Percentiles rank a stretch among this genome's conserved stretches.
These are phyloP conservation scores for Orchesellides sinensis DNA, from an alignment of 2,888 invertebrate genomes.

Conservation along the genomic window DNA sequence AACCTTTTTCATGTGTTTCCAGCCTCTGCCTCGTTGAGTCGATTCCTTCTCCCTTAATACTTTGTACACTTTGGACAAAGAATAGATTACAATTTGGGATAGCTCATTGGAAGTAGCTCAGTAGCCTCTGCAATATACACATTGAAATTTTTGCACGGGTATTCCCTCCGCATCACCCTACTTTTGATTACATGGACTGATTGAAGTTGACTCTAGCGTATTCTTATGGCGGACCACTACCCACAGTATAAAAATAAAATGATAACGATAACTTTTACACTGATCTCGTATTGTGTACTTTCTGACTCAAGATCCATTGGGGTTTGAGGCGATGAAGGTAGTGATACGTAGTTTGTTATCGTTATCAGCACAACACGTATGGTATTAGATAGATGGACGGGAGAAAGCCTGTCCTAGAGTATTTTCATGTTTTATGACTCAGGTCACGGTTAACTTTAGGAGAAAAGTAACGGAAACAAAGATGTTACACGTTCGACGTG, in stretches of 20 bases:
- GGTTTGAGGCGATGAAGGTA: neutral
- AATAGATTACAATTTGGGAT: neutral
- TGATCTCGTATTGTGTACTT: neutral
- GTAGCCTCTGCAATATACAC: neutral
- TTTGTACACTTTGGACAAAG: neutral
- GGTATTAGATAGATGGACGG: too few species aligned
- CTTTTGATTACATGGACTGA: neutral
- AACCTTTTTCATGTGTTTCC: too few species aligned
- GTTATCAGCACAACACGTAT: neutral
- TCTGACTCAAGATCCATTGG: neutral
- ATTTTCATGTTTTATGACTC: neutral
- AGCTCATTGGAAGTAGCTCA: too few species aligned
- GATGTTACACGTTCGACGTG: too few species aligned
- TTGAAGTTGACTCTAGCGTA: conserved; percentile 2
- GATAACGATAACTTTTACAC: neutral
- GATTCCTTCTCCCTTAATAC: too few species aligned
- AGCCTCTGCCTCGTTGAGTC: neutral
- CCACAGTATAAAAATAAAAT: too few species aligned
- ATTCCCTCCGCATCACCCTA: neutral
- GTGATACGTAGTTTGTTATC: neutral
- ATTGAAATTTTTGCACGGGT: neutral
- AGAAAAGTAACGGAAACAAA: too few species aligned
- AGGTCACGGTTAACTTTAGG: neutral
- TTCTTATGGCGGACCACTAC: too few species aligned
- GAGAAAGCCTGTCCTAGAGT: too few species aligned